Conservation (phyloP, 2,797 vertebrate species). For the Onychomys arenicola region DNA sequence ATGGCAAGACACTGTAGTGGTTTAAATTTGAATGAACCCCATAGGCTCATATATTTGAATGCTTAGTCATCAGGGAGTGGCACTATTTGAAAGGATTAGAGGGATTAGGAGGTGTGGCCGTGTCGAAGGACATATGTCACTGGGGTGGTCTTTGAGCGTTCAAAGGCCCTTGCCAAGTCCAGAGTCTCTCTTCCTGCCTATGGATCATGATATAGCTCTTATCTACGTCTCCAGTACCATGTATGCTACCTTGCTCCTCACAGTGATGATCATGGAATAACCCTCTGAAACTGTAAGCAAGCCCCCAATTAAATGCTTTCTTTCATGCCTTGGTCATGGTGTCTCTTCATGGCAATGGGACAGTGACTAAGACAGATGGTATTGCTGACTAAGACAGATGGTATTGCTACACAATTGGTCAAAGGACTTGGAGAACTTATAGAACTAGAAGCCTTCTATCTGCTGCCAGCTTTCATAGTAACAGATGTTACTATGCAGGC, state of each 20-base stretch:
- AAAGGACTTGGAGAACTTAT: not conserved
- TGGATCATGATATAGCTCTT: not conserved
- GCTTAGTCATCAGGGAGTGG: not conserved
- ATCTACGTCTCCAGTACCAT: not conserved
- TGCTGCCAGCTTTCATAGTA: not conserved
- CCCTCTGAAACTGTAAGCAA: not conserved
- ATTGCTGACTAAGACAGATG: too few species aligned
- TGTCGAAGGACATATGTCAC: not conserved
- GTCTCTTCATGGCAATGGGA: not conserved
- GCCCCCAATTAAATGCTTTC: not conserved
- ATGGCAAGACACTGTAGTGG: not conserved
- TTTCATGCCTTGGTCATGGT: not conserved
- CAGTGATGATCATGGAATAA: not conserved
- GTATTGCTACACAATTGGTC: not conserved
- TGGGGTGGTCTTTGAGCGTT: not conserved
- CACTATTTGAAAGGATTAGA: not conserved
- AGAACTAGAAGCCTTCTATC: not conserved
- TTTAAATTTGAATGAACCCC: not conserved
- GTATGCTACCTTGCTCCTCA: not conserved
- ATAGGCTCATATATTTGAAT: not conserved
- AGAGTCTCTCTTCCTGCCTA: not conserved
- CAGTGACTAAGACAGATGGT: not conserved
- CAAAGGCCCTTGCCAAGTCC: not conserved
- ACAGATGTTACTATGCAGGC: not conserved
- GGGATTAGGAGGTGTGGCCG: not conserved